Conservation (phyloP, 2,113 vertebrate genomes). For the Lagopus muta region DNA sequence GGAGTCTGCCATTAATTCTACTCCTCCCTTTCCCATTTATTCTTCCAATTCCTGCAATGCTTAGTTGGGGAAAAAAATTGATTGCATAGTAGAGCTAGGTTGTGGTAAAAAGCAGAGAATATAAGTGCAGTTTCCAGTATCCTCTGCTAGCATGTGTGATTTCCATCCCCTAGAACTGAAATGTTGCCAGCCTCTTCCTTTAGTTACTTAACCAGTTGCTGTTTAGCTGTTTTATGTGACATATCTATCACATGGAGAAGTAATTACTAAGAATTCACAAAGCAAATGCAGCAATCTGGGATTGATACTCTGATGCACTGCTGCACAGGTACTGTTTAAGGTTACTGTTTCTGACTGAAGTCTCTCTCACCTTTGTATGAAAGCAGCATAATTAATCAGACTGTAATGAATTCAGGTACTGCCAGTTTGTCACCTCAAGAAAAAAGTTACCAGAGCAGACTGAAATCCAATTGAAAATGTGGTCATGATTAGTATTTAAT, state of each 20-base stretch:
- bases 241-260: not conserved
- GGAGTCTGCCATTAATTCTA: not conserved
- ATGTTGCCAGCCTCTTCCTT: not conserved
- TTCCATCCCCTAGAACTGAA: not conserved
- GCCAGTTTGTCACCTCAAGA: constrained; percentile 65
- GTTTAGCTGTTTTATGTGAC: not conserved
- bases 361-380: constrained; percentile 34
- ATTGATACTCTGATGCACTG: not conserved
- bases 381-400: constrained; percentile 75
- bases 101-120: not conserved
- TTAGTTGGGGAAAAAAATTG: not conserved
- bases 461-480: constrained; percentile 53
- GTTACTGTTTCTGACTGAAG: constrained; percentile 53
- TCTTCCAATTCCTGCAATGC: not conserved
- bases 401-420: constrained; percentile 73
- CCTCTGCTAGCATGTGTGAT: not conserved
- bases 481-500: not conserved
- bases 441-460: constrained; percentile 22
- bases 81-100: not conserved
- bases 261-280: not conserved
- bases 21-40: not conserved
- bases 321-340: constrained; percentile 18
- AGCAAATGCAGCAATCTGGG: not conserved
- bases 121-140: not conserved
- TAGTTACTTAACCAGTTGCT: not conserved